A percentile compares a stretch with the other conserved stretches of the same genome.
Conservation (phyloP, 2,888 invertebrate genomes). For the Papilio gigon region DNA sequence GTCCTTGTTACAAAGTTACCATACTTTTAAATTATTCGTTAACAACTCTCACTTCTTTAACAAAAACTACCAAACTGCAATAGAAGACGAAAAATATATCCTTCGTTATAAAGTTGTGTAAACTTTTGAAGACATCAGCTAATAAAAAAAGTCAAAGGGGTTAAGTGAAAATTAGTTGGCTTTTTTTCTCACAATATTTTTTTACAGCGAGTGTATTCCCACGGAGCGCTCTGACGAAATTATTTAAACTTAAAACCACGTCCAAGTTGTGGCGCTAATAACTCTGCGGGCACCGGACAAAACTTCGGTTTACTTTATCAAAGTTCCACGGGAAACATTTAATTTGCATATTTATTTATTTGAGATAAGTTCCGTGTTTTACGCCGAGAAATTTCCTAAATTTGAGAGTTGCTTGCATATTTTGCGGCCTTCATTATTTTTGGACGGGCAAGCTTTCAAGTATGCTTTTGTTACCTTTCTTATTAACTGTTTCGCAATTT, state of each 20-base stretch:
- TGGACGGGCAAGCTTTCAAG: neutral
- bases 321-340: slow-evolving; percentile 62
- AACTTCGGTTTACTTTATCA: slow-evolving; percentile 58
- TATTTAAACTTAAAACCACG: slow-evolving; percentile 67
- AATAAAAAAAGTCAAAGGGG: slow-evolving; percentile 39
- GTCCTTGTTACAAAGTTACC: neutral
- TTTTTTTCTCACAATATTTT: slow-evolving; percentile 44
- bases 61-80: slow-evolving; percentile 18
- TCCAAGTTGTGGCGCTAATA: slow-evolving; percentile 65
- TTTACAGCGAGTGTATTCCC: slow-evolving; percentile 61
- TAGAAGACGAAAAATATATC: neutral
- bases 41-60: slow-evolving; percentile 10
- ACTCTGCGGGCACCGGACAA: slow-evolving; percentile 53
- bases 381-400: slow-evolving; percentile 37
- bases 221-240: slow-evolving; percentile 64
- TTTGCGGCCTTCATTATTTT: slow-evolving; percentile 31
- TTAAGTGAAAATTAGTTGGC: slow-evolving; percentile 46
- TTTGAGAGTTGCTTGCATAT: slow-evolving; percentile 32
- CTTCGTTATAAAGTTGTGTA: slow-evolving; percentile 21
- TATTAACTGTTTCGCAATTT: slow-evolving; percentile 21
- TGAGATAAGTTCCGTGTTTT: slow-evolving; percentile 43
- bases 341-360: slow-evolving; percentile 60
- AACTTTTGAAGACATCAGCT: slow-evolving; percentile 25
- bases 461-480: slow-evolving; percentile 19
- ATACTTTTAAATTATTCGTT: slow-evolving; percentile 5